Percentiles rank a stretch among this genome's conserved stretches.
Conservation (phyloP, 2,888 invertebrate genomes). For the Smittia sp. region DNA sequence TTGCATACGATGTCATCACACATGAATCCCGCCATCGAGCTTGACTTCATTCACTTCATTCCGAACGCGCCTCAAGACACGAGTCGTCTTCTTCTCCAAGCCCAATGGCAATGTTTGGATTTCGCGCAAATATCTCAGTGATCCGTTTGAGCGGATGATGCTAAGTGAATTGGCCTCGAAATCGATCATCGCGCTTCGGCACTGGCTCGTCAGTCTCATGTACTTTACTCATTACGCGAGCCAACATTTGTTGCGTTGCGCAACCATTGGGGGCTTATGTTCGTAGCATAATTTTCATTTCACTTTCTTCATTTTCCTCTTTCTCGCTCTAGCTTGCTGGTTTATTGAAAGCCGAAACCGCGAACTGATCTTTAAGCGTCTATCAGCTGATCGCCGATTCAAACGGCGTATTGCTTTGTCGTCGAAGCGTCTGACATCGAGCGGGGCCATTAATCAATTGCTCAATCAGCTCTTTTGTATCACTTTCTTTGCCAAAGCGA, state of each 20-base stretch:
- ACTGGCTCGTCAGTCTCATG: not conserved
- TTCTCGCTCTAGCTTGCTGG: not conserved
- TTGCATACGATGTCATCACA: too few relatives aligned
- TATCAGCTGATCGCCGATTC: not conserved
- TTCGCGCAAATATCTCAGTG: slow-evolving; percentile 4
- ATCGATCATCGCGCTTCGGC: not conserved
- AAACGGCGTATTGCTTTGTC: not conserved
- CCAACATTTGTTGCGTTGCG: not conserved
- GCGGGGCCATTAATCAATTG: not conserved
- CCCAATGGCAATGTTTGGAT: not conserved
- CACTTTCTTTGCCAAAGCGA: not conserved
- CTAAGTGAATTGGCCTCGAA: slow-evolving; percentile 10
- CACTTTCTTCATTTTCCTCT: slow-evolving; percentile 18
- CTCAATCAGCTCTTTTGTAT: not conserved
- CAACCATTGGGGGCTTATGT: not conserved
- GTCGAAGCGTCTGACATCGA: not conserved
- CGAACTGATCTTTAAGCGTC: too few relatives aligned
- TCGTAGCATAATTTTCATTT: slow-evolving; percentile 7
- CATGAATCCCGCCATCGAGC: too few relatives aligned
- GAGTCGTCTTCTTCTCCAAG: not conserved
- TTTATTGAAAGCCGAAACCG: too few relatives aligned
- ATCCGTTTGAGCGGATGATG: not conserved
- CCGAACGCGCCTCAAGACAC: not conserved
- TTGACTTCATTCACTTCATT: too few relatives aligned
- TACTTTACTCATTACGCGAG: not conserved